A percentile compares a stretch with the other conserved stretches of the same genome.
phyloP scores from a whole-genome alignment of 1,140 invertebrate species.

The Drosophila ercepeae region DNA sequence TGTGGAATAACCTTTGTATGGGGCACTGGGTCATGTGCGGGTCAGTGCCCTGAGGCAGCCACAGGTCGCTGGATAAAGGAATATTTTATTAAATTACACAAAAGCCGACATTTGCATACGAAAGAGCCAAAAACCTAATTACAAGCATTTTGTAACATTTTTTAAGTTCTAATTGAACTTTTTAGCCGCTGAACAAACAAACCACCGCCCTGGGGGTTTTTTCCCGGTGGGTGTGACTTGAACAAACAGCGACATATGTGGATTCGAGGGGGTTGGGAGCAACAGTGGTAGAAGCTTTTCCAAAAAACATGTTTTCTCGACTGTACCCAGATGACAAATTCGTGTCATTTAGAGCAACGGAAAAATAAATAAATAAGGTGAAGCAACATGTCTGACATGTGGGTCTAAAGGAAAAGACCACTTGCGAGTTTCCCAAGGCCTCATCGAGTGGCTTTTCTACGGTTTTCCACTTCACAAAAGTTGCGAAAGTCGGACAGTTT shows the following conservation, averaged over 20 bases:
- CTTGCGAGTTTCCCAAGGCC: slow-evolving; percentile 60
- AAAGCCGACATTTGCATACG: slow-evolving; percentile 62
- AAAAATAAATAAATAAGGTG: slow-evolving; percentile 72
- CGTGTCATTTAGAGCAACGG: slow-evolving; percentile 57
- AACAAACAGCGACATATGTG: slow-evolving; percentile 72
- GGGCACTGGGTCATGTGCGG: slow-evolving; percentile 56
- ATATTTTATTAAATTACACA: slow-evolving; percentile 74
- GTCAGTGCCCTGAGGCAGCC: slow-evolving; percentile 36
- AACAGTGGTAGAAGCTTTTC: slow-evolving; percentile 8
- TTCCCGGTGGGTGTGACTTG: slow-evolving; percentile 47
- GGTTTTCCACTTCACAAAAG: slow-evolving; percentile 8
- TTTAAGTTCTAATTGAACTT: slow-evolving; percentile 74
- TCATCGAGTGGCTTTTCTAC: slow-evolving; percentile 50
- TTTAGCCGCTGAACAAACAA: slow-evolving; percentile 71
- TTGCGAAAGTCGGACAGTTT: slow-evolving; percentile 61
- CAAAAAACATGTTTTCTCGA: slow-evolving; percentile 24
- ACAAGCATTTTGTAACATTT: slow-evolving; percentile 67
- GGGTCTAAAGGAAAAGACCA: slow-evolving; percentile 21
- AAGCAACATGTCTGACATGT: slow-evolving; percentile 38
- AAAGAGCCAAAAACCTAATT: slow-evolving; percentile 66
- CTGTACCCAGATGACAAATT: slow-evolving; percentile 73
- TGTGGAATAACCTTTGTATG: background rate
- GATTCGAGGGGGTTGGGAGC: background rate
- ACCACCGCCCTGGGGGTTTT: slow-evolving; percentile 22
- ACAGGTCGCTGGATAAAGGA: slow-evolving; percentile 43